Conservation (phyloP, 2,797 vertebrate species). For the Danionella dracula region DNA sequence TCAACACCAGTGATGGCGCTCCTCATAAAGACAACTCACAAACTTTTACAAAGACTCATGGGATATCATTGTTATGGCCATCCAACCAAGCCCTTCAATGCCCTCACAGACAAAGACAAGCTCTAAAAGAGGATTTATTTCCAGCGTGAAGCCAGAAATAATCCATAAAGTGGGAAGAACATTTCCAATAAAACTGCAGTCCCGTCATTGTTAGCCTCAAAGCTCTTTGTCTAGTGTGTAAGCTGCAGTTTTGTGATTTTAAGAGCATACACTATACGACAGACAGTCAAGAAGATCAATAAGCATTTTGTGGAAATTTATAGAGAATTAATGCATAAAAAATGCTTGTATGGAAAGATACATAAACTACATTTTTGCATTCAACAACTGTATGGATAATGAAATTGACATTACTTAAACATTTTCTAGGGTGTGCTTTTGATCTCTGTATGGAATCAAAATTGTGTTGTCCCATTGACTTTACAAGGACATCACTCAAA, state of each 20-base stretch:
- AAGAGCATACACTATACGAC: not conserved
- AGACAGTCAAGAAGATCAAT: too few relatives aligned
- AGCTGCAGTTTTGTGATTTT: not conserved
- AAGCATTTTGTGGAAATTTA: too few relatives aligned
- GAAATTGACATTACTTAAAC: too few relatives aligned
- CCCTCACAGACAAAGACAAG: conserved; percentile 46
- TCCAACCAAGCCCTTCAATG: conserved; percentile 57
- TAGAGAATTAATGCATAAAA: too few relatives aligned
- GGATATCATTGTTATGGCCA: conserved; percentile 65
- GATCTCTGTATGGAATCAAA: too few relatives aligned
- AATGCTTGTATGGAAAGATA: too few relatives aligned
- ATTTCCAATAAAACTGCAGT: conserved; percentile 14
- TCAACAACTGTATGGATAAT: too few relatives aligned
- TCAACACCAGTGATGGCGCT: conserved; percentile 54
- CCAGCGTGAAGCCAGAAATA: conserved; percentile 9
- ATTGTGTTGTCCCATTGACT: too few relatives aligned
- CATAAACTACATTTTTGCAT: too few relatives aligned
- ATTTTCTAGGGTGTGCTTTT: too few relatives aligned
- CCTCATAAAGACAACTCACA: conserved; percentile 62
- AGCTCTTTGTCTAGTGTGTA: not conserved
- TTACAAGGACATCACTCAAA: too few relatives aligned
- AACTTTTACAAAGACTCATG: conserved; percentile 51
- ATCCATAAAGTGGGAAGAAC: conserved; percentile 16
- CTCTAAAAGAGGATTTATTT: conserved; percentile 32
- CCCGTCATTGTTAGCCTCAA: not conserved